Evolutionary conservation across 2,113 vertebrate species (phyloP).

Genomic region (Spizaetus ornatus): DNA sequence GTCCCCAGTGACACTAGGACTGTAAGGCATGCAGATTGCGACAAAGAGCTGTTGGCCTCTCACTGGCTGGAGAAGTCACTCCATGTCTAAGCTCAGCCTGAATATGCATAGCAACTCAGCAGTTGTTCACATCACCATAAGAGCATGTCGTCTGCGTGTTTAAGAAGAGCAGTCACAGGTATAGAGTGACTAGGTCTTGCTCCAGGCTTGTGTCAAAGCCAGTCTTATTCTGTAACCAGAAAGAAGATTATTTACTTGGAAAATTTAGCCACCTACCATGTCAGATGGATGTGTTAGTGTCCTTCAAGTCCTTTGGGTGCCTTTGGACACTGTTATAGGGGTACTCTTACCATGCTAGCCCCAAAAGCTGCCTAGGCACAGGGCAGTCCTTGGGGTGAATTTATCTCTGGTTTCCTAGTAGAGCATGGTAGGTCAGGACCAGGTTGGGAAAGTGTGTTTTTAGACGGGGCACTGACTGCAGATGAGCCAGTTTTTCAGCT

Average conservation of each 20-base stretch:
- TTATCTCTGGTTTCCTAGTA: not conserved
- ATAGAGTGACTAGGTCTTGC: not conserved
- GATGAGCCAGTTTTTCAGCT: not conserved
- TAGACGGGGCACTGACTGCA: not conserved
- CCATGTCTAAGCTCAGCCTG: not conserved
- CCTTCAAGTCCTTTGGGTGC: not conserved
- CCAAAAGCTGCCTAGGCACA: not conserved
- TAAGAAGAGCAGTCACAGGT: not conserved
- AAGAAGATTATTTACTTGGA: not conserved
- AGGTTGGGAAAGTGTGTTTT: not conserved
- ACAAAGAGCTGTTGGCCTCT: not conserved
- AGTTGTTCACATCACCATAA: not conserved
- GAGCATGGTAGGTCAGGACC: not conserved
- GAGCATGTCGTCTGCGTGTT: not conserved
- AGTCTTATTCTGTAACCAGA: not conserved
- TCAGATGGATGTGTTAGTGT: not conserved
- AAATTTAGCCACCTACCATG: not conserved
- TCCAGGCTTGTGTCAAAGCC: not conserved
- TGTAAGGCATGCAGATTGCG: not conserved
- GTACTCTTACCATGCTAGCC: not conserved
- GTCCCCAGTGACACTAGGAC: not conserved
- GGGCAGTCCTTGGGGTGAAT: not conserved
- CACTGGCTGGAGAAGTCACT: rapidly evolving
- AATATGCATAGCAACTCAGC: not conserved
- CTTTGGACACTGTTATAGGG: not conserved